Evolutionary conservation across 2,888 invertebrate species (phyloP).

Genomic region (Hirtodrosophila cameraria): DNA sequence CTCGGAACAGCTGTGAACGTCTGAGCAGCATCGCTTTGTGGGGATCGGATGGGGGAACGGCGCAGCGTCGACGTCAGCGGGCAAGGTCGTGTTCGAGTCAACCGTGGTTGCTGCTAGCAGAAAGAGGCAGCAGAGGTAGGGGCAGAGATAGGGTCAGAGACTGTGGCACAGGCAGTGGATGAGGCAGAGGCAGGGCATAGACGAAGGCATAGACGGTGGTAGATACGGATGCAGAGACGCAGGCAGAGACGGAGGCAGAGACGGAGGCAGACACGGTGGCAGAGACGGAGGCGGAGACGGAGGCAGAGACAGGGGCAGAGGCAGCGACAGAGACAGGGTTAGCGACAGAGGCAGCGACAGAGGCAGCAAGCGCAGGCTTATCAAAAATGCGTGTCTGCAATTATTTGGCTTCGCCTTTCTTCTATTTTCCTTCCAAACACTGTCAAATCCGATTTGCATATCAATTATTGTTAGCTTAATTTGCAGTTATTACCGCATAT

Average conservation of each 20-base stretch:
- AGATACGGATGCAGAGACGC: too few species aligned
- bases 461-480: conserved; percentile 33
- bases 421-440: conserved; percentile 1
- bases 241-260: too few species aligned
- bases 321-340: background rate
- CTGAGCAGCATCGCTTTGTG: conserved; percentile 15
- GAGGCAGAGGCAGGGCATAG: too few species aligned
- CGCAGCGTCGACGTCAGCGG: conserved; percentile 30
- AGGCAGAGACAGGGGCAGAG: background rate
- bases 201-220: too few species aligned
- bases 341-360: background rate
- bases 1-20: conserved; percentile 29
- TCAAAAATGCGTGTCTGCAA: conserved; percentile 43
- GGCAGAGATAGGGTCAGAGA: background rate
- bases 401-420: conserved; percentile 44
- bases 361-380: conserved; percentile 13
- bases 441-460: conserved; percentile 43
- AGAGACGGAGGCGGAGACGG: too few species aligned
- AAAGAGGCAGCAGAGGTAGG: background rate
- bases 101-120: conserved; percentile 18
- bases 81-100: conserved; percentile 44
- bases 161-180: too few species aligned
- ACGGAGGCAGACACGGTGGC: too few species aligned
- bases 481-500: conserved; percentile 22
- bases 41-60: background rate